Evolutionary conservation across 2,113 vertebrate species (phyloP).

Genomic region (Hypomesus transpacificus): DNA sequence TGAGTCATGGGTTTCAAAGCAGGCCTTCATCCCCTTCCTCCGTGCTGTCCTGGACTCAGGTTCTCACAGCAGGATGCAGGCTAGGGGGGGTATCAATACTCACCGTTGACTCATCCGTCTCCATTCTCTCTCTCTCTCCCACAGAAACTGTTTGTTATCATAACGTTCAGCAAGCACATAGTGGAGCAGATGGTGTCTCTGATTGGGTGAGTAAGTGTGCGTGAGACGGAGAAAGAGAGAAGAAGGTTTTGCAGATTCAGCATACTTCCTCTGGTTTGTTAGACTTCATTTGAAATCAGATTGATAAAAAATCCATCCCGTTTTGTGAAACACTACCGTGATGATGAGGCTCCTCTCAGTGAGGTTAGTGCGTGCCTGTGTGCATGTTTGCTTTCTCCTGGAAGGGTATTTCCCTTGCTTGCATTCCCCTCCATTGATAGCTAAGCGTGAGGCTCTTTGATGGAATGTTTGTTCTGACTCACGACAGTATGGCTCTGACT

Average conservation of each 20-base stretch:
- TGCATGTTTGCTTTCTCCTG: not conserved
- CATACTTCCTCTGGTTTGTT: not conserved
- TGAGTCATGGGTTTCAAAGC: slow-evolving; percentile 60
- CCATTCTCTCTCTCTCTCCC: slow-evolving; percentile 26
- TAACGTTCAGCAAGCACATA: slow-evolving; percentile 99
- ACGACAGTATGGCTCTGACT: slow-evolving; percentile 36
- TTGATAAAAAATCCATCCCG: no score
- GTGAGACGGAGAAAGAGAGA: not conserved
- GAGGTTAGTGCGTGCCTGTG: no score
- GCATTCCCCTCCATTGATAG: slow-evolving; percentile 44
- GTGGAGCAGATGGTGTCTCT: slow-evolving; percentile 99
- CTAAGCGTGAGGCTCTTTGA: slow-evolving; percentile 48
- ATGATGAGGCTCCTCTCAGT: no score
- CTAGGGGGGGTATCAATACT: not conserved
- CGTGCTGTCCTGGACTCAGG: not conserved
- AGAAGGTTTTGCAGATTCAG: not conserved
- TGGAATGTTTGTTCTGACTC: slow-evolving; percentile 51
- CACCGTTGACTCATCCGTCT: slow-evolving; percentile 24
- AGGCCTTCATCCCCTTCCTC: slow-evolving; percentile 33
- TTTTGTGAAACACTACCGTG: no score
- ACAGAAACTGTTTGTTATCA: slow-evolving; percentile 98
- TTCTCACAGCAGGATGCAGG: not conserved
- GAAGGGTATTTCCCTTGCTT: slow-evolving; percentile 23
- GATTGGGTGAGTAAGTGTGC: slow-evolving; percentile 87
- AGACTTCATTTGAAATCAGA: no score